Evolutionary conservation across 2,888 invertebrate species (phyloP).

Genomic region (Salticus scenicus): DNA sequence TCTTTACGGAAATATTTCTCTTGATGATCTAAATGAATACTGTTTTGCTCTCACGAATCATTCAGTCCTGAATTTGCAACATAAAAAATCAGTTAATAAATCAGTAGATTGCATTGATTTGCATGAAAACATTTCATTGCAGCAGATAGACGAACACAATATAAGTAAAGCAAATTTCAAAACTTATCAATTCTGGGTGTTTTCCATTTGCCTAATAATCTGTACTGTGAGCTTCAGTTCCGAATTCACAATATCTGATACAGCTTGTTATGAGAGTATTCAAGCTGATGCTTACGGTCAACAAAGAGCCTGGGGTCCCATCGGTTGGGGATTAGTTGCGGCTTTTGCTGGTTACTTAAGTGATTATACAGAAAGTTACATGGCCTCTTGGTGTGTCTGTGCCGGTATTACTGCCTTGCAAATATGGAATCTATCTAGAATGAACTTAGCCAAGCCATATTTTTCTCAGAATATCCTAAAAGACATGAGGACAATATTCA

Average conservation of each 20-base stretch:
- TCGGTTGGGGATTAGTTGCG: conserved; percentile 63
- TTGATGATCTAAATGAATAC: too few relatives aligned
- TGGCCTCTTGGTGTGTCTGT: background rate
- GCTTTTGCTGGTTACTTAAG: conserved; percentile 34
- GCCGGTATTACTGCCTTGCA: background rate
- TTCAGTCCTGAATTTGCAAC: too few relatives aligned
- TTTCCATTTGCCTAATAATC: conserved; percentile 41
- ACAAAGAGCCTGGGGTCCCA: conserved; percentile 69
- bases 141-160: too few relatives aligned
- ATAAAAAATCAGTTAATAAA: too few relatives aligned
- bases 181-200: conserved; percentile 61
- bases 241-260: conserved; percentile 68
- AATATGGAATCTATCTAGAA: conserved; percentile 29
- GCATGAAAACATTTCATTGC: too few relatives aligned
- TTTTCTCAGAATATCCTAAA: conserved; percentile 28
- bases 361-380: conserved; percentile 22
- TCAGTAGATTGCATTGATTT: too few relatives aligned
- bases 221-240: conserved; percentile 40
- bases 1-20: too few relatives aligned
- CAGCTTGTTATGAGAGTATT: conserved; percentile 65
- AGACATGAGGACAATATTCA: conserved; percentile 20
- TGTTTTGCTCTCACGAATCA: too few relatives aligned
- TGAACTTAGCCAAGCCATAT: conserved; percentile 32
- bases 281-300: conserved; percentile 58
- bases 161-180: background rate